A percentile compares a stretch with the other conserved stretches of the same genome.
Evolutionary conservation across 2,797 vertebrate genomes (phyloP).

Genomic region (Falco cherrug): DNA sequence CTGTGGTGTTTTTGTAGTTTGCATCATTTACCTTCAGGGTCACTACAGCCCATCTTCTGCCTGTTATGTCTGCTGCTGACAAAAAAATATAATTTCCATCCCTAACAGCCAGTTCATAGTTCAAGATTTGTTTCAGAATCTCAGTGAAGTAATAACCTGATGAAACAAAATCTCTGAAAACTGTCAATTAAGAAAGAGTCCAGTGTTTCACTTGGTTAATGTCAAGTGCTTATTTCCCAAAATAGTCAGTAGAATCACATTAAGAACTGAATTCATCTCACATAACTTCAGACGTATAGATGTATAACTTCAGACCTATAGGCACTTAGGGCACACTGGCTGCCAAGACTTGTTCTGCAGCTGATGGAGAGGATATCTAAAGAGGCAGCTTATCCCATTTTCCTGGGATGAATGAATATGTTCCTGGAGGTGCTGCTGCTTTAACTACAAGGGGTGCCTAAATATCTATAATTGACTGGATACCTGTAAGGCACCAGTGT

Average conservation of each 20-base stretch:
- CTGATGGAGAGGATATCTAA: background rate
- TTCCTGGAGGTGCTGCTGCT: background rate
- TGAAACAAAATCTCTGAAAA: background rate
- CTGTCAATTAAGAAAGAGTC: background rate
- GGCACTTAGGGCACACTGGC: background rate
- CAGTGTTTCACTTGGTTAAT: background rate
- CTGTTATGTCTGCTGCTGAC: background rate
- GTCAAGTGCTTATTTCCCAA: background rate
- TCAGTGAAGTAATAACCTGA: background rate
- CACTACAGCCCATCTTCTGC: background rate
- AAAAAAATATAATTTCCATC: background rate
- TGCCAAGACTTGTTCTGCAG: background rate
- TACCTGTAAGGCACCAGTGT: background rate
- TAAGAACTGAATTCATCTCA: background rate
- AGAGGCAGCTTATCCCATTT: background rate
- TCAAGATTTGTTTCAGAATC: background rate
- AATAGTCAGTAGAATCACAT: background rate
- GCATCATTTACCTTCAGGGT: background rate
- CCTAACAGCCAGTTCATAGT: background rate
- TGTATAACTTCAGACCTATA: background rate
- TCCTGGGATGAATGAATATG: background rate
- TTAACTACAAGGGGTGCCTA: background rate
- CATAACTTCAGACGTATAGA: background rate
- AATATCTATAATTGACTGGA: background rate
- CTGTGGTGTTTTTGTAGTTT: background rate